Conservation (phyloP, 2,888 invertebrate species). For the Melinaea marsaeus region DNA sequence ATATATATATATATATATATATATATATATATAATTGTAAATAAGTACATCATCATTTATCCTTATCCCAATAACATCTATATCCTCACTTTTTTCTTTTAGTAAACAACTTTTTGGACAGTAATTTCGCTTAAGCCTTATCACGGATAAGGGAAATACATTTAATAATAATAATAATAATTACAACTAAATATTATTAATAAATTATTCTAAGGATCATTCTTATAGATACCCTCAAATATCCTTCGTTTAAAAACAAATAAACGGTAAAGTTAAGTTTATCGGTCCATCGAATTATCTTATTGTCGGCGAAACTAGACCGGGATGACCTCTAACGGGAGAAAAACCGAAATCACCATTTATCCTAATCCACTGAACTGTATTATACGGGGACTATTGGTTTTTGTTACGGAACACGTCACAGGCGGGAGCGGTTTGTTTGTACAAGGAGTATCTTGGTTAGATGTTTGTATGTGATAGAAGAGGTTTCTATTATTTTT, state of each 20-base stretch:
- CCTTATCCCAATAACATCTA: no score
- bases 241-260: slow-evolving; percentile 3
- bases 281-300: slow-evolving; percentile 15
- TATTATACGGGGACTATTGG: slow-evolving; percentile 40
- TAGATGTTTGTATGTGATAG: no score
- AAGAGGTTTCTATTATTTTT: no score
- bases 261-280: slow-evolving; percentile 1
- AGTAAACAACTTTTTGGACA: no score
- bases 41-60: no score
- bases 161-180: neutral
- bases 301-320: slow-evolving; percentile 23
- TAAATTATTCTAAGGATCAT: neutral
- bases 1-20: no score
- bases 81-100: no score
- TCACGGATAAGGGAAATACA: neutral
- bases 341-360: slow-evolving; percentile 34
- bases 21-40: no score
- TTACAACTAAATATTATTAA: neutral
- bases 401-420: slow-evolving; percentile 30
- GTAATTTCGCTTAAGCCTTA: no score
- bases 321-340: slow-evolving; percentile 33
- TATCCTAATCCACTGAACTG: slow-evolving; percentile 40
- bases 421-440: slow-evolving; percentile 15
- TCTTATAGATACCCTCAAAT: neutral
- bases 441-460: neutral